Evolutionary conservation across 2,888 invertebrate genomes (phyloP), one percentile per base, ranked within the genome.

Genomic region (Cephus rjabovi): DNA sequence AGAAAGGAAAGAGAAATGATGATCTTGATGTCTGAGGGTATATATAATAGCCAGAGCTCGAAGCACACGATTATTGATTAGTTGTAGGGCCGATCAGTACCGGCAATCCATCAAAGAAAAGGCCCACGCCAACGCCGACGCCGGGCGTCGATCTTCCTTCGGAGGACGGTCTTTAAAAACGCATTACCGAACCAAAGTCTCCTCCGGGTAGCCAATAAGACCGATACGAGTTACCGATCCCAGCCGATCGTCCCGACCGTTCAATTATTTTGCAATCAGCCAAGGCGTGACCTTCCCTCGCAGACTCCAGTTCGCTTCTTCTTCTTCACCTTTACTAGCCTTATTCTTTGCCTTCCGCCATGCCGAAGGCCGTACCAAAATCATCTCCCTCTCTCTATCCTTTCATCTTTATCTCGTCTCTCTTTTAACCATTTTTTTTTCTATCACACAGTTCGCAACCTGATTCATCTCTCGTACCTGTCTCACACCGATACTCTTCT

Each of bases 261-360:
- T 91, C 91, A 91, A 91, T 91, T 91, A 91, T 91, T 90, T 91
- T 88, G 90, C 91, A 89, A 91, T 91, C 90, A 91, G 85, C 87
- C 84, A 73, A 77, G 78, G 75, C 68, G 34, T 31, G 70, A 74
- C 37, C 74, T 56, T 56, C 56, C 56, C 23, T 56, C 56, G 56
- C 56, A 56, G 56, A 15, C 56, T 56, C 23, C 23, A 23, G 23
- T 23, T 23, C 56, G 1, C 56, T 56, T 56, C 56, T 56, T 56
- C 56, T 56, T 56, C 56, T 23, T 56, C 23, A 2, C 23, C 56
- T 23, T 56, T 56, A 23, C 56, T 3, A 23, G 6, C 23, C 56
- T 56, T 56, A 56, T 56, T 56, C 23, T 23, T 56, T 23, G 56
- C 56, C 56, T 56, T 56, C 23, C 23, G 56, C 56, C 56, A 56